These are phyloP conservation scores for Cladopsammia gracilis DNA, from an alignment of 64 coral and sea anemone genomes.

Conservation along the genomic window DNA sequence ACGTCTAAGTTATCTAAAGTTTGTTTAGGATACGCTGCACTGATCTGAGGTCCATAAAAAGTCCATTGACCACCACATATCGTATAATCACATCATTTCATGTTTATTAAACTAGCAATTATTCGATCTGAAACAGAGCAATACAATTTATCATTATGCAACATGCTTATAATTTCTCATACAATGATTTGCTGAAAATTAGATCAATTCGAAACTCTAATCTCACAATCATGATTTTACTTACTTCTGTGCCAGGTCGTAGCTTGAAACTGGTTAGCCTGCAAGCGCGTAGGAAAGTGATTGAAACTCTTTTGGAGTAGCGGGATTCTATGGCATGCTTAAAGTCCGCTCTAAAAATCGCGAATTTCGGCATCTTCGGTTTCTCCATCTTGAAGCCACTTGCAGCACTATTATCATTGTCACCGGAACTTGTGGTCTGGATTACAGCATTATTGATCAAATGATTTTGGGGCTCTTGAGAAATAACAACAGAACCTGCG, in stretches of 20 bases:
- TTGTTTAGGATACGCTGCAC: no score
- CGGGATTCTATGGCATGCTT: conserved; percentile 9
- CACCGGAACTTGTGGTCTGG: neutral
- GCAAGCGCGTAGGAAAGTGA: conserved; percentile 17
- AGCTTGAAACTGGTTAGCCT: no score
- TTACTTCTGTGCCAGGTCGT: no score
- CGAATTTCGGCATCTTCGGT: conserved; percentile 10
- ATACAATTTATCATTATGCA: conserved; percentile 8
- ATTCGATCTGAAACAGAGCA: conserved; percentile 16
- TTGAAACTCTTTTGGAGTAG: conserved; percentile 26
- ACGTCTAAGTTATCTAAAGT: no score
- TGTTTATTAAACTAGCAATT: neutral
- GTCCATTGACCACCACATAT: no score
- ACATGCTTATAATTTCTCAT: neutral
- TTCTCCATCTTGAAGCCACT: conserved; percentile 35
- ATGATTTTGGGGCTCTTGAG: neutral
- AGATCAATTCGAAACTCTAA: no score
- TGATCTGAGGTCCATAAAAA: no score
- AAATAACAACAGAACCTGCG: neutral
- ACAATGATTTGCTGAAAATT: no score
- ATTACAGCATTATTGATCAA: neutral
- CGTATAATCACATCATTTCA: no score
- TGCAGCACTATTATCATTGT: neutral
- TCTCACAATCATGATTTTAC: no score
- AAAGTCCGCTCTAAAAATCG: conserved; percentile 30